Base-by-base conservation (phyloP, 2,113 vertebrate genomes). In the Callionymus lyra region DNA sequence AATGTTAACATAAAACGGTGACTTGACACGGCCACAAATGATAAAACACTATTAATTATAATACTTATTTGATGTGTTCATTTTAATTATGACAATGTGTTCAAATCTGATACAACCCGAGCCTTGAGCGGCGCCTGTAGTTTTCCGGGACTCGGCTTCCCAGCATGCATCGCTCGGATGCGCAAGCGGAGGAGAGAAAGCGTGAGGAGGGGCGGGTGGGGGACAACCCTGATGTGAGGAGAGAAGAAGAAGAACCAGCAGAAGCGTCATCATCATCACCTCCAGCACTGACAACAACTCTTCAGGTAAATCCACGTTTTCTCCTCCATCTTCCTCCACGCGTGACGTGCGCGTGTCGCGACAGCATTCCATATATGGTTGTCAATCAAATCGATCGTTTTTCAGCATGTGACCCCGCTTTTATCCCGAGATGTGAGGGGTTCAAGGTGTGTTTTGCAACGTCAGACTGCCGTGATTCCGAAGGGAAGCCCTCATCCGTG, bases 131-230 rank as follows among this genome's bases (percentile, higher is more conserved):
- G 11, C 10, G 40, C 63, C 68, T 68, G 71, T 68, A 31, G 59
- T 66, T 59, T 68, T 18, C 12, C 47, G 16, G 36, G 56, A 58
- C 47, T 64, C 57, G 39, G 39, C 56, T 80, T 83, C 85, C 79
- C 85, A 62, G 68, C 77, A 82, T 84, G 84, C 84, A 79, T 67
- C 76, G 80, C 64, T 56, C 47, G 34, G 14, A 21, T 31, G 44
- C 42, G 34, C 15, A 19, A 44, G 55, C 42, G 16, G 43, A 14
- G 46, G 21, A 33, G 36, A 49, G 49, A 33, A 44, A 34, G 41
- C 6, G 42, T 3, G 47, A 11, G 42, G 6, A 36, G 4, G 31
- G 12, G 32, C 45, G 49, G 39, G 13, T 21, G 58, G 48, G 58
- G 55, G 42, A 57, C 27, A 53, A 55, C 49, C 50, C 63, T 60